Conservation (phyloP, 1,140 invertebrate genomes). For the Bactericera cockerelli region DNA sequence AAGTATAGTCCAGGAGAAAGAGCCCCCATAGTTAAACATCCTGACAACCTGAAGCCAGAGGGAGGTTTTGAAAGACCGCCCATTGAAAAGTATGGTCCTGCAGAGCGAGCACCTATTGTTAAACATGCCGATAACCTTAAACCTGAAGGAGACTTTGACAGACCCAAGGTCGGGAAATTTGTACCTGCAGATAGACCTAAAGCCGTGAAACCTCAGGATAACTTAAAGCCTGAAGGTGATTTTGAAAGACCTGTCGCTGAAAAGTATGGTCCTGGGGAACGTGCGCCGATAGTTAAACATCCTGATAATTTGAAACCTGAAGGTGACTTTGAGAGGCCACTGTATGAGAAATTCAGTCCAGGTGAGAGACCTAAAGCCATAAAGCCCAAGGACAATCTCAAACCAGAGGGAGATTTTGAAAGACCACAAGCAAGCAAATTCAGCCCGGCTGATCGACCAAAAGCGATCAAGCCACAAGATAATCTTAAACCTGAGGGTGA, state of each 20-base stretch:
- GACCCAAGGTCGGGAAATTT: constrained; percentile 34
- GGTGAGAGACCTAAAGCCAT: constrained; percentile 29
- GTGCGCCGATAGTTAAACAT: constrained; percentile 29
- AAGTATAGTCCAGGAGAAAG: constrained; percentile 32
- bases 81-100: constrained; percentile 24
- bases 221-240: constrained; percentile 39
- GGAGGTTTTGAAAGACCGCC: constrained; percentile 29
- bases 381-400: constrained; percentile 42
- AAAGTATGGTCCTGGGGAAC: constrained; percentile 33
- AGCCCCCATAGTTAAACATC: constrained; percentile 38
- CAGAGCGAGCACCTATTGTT: constrained; percentile 28
- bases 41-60: constrained; percentile 37
- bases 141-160: constrained; percentile 40
- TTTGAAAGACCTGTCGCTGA: constrained; percentile 35
- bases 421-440: constrained; percentile 24
- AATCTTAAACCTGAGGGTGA: constrained; percentile 36
- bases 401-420: constrained; percentile 44
- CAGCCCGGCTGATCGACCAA: constrained; percentile 29
- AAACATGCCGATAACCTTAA: constrained; percentile 36
- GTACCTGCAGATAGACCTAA: constrained; percentile 28
- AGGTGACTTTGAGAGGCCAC: constrained; percentile 34
- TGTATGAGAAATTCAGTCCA: constrained; percentile 19
- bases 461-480: constrained; percentile 27
- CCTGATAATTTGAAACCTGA: constrained; percentile 40
- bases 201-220: constrained; percentile 36